These are phyloP conservation scores for Paguma larvata DNA, from an alignment of 2,797 vertebrate genomes.

Conservation along the genomic window DNA sequence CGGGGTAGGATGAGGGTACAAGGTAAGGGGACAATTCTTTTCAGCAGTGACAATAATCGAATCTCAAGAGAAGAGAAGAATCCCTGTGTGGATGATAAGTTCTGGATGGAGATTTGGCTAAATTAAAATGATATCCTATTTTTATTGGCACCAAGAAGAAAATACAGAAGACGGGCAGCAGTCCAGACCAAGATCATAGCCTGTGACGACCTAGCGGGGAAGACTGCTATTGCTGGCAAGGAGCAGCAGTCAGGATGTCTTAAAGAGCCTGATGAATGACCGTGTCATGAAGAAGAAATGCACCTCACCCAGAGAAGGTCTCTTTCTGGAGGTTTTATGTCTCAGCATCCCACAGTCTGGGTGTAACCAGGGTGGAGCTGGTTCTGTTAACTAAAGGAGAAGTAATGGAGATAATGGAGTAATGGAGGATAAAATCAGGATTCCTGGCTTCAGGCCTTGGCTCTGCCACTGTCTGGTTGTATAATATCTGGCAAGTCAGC, in stretches of 20 bases:
- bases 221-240: neutral
- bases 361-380: neutral
- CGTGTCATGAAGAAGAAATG: neutral
- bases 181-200: neutral
- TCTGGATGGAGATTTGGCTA: neutral
- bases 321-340: neutral
- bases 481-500: slow-evolving; percentile 1
- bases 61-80: neutral
- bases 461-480: slow-evolving; percentile 22
- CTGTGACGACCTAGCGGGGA: neutral
- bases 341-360: neutral
- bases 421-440: neutral
- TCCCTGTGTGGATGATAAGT: neutral
- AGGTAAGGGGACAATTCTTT: neutral
- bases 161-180: neutral
- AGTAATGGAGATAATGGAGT: neutral
- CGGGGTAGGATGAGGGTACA: too few relatives aligned
- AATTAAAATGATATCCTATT: neutral
- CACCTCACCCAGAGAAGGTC: neutral
- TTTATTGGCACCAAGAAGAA: neutral
- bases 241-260: neutral
- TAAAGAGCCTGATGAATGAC: neutral
- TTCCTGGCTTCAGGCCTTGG: neutral
- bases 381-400: neutral
- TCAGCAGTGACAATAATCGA: neutral